Conservation (phyloP, 2,113 vertebrate genomes). For the Sprattus sprattus region DNA sequence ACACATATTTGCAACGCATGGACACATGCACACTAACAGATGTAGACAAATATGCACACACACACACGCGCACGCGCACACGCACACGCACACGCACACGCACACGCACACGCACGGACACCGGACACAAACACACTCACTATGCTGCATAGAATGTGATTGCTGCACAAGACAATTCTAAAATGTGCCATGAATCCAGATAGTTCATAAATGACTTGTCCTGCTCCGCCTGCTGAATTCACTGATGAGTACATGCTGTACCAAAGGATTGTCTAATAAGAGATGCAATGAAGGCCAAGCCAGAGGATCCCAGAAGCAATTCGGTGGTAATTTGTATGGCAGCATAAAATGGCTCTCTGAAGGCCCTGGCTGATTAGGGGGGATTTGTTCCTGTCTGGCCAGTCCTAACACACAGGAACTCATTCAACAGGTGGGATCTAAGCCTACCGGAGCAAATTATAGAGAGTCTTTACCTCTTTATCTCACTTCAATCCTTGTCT, state of each 20-base stretch:
- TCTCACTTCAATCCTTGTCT: background rate
- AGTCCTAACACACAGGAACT: conserved; percentile 31
- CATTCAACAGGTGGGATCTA: background rate
- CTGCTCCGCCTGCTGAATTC: conserved; percentile 49
- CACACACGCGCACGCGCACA: background rate
- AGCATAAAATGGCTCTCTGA: conserved; percentile 63
- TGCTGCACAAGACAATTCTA: conserved; percentile 35
- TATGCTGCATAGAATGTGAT: background rate
- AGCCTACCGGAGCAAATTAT: background rate
- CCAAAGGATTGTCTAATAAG: conserved; percentile 66
- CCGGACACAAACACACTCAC: conserved; percentile 29
- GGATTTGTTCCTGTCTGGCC: conserved; percentile 52
- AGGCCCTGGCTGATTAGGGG: conserved; percentile 59
- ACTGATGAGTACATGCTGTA: conserved; percentile 68
- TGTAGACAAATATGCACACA: background rate
- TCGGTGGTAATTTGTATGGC: conserved; percentile 68
- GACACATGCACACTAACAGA: background rate
- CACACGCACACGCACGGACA: conserved; percentile 14
- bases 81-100: conserved; percentile 6
- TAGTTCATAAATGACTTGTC: conserved; percentile 63
- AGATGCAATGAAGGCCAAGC: conserved; percentile 60
- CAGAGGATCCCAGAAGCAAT: conserved; percentile 64
- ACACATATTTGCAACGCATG: background rate
- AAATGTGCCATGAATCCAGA: conserved; percentile 58
- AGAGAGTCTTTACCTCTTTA: background rate